Evolutionary conservation across 2,888 invertebrate genomes (phyloP), one percentile per base, ranked within the genome.

Genomic region (Ceriagrion tenellum): DNA sequence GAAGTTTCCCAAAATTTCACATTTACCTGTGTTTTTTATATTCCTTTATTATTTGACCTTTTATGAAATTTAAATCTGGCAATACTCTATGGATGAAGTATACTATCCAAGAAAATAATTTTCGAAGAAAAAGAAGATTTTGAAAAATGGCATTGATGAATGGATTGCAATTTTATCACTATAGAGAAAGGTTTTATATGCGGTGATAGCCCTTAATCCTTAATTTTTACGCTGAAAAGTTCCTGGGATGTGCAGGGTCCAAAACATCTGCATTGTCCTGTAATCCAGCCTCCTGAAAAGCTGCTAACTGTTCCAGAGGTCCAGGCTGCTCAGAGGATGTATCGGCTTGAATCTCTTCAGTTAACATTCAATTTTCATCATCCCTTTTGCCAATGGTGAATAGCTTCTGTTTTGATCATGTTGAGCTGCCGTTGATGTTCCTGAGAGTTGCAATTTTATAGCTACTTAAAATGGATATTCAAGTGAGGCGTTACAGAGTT

Each of bases 11-110:
- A n/a, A 69, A 20, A 16, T 8, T 69, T 69, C 30, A 18, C 55
- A 69, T 93, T 93, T 93, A 23, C 93, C n/a, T 93, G 47, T 93
- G 40, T 69, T 93, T 63, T 12, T 93, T 55, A 63, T 93, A 47
- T 74, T 93, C 69, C 8, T 55, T 16, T 20, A 18, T 35, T 74
- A 23, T 81, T 81, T 81, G 6, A 35, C 18, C 18, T 35, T 30
- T 18, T 18, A 30, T 3, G 81, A 81, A 18, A 35, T 30, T 13
- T 18, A 18, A 81, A 81, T 81, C 13, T 81, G 81, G 16, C 81
- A 30, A 81, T 35, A 35, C 81, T 35, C 35, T 35, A 8, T 81
- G 81, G 81, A 81, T 26, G 81, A 81, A 81, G 26, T 35, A 81
- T 26, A 81, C 12, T 69, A 69, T 69, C n/a, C 4, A n/a, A 12